Conservation (phyloP, 2,113 vertebrate genomes). For the Dendrocopos noguchii region DNA sequence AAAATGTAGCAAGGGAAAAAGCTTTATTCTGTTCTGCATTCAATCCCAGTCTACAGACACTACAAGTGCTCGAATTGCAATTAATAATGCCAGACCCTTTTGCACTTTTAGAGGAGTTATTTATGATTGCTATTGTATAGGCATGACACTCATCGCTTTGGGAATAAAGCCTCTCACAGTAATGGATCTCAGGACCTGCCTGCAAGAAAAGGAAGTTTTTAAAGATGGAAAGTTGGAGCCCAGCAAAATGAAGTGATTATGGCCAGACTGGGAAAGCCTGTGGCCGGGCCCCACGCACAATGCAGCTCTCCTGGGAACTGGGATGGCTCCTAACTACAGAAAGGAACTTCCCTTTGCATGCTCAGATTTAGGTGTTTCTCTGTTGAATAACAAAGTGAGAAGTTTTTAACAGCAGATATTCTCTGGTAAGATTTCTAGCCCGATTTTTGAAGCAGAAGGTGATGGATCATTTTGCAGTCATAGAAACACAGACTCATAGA, state of each 20-base stretch:
- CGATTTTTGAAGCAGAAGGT: not conserved
- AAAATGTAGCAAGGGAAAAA: not conserved
- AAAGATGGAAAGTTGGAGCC: not conserved
- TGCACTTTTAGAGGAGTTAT: constrained; percentile 29
- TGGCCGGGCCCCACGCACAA: accelerated
- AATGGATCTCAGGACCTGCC: constrained; percentile 10
- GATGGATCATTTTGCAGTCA: not conserved
- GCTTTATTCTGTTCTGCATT: not conserved
- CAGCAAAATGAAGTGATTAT: not conserved
- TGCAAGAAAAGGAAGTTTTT: not conserved
- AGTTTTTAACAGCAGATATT: not conserved
- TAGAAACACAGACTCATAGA: too few relatives aligned
- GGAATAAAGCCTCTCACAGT: constrained; percentile 19
- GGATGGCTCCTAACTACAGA: not conserved
- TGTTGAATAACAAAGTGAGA: not conserved
- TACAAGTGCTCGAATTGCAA: constrained; percentile 23
- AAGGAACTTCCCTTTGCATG: not conserved
- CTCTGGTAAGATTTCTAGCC: not conserved
- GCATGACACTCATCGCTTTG: constrained; percentile 33
- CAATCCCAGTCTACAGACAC: not conserved
- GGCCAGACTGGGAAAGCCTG: not conserved
- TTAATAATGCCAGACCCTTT: constrained; percentile 49
- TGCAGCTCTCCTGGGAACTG: not conserved
- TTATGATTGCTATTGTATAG: constrained; percentile 55
- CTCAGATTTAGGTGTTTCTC: not conserved